Conservation (phyloP, 2,888 invertebrate genomes). For the Phania funesta region DNA sequence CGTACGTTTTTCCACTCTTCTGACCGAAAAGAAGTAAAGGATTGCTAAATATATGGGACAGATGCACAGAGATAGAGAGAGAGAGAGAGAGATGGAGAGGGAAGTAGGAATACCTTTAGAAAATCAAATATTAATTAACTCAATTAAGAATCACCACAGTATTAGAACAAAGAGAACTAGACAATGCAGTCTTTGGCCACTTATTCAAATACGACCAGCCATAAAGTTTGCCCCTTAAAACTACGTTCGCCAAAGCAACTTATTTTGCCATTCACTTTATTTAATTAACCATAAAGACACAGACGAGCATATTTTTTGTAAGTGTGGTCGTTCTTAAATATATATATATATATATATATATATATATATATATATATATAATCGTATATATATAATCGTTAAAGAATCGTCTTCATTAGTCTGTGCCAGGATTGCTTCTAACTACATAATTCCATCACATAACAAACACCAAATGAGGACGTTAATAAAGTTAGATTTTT, state of each 20-base stretch:
- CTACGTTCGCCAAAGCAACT: not conserved
- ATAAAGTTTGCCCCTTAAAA: not conserved
- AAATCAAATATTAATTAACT: constrained; percentile 6
- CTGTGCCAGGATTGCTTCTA: too few species aligned
- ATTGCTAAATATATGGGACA: too few species aligned
- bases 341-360: too few species aligned
- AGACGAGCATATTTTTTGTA: not conserved
- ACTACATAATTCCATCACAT: too few species aligned
- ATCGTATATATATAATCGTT: too few species aligned
- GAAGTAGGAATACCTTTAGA: not conserved
- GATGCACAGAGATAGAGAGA: too few species aligned
- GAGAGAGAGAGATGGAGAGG: not conserved
- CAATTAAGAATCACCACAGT: not conserved
- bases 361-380: too few species aligned
- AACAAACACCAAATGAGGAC: not conserved
- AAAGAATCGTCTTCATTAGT: too few species aligned
- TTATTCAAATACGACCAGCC: not conserved
- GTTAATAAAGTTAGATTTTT: not conserved
- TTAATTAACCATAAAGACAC: not conserved
- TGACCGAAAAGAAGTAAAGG: too few species aligned
- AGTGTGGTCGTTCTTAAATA: not conserved
- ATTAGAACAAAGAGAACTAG: not conserved
- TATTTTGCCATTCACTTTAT: not conserved
- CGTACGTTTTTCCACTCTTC: too few species aligned
- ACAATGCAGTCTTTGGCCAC: constrained; percentile 11